These are phyloP conservation scores for Metallyticus violacea DNA, from an alignment of 2,888 invertebrate species.

Conservation along the genomic window DNA sequence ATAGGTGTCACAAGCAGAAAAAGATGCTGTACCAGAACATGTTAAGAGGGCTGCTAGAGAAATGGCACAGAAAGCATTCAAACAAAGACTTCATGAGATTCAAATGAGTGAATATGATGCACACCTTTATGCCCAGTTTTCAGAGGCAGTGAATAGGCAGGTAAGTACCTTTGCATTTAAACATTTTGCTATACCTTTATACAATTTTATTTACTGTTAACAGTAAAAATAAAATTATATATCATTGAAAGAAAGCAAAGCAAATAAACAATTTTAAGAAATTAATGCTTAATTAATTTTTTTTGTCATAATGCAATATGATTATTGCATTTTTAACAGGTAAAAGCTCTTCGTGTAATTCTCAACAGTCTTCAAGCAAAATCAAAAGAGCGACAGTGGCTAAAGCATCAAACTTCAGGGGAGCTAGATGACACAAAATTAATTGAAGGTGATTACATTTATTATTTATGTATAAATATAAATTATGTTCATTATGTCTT, in stretches of 20 bases:
- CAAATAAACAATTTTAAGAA: no score
- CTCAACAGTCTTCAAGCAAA: constrained; percentile 85
- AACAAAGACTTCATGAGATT: constrained; percentile 83
- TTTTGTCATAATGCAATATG: neutral
- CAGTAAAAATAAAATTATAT: neutral
- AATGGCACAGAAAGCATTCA: constrained; percentile 88
- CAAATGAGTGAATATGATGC: constrained; percentile 94
- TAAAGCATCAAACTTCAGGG: constrained; percentile 88
- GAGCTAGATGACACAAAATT: constrained; percentile 93
- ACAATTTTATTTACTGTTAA: no score
- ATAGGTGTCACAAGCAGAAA: constrained; percentile 81
- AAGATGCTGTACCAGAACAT: constrained; percentile 85
- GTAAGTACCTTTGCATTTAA: constrained; percentile 42
- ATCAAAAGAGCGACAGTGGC: constrained; percentile 92
- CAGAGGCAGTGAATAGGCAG: constrained; percentile 73
- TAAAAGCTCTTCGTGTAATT: constrained; percentile 82
- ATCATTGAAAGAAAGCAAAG: neutral
- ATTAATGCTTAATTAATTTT: neutral
- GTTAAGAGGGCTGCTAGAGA: constrained; percentile 85
- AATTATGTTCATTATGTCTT: neutral
- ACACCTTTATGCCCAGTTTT: constrained; percentile 78
- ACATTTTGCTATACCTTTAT: neutral
- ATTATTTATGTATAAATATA: neutral
- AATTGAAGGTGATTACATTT: constrained; percentile 69
- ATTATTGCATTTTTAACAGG: constrained; percentile 45